A percentile compares a stretch with the other conserved stretches of the same genome.
These are phyloP conservation scores for Sinocyclocheilus anshuiensis DNA, from an alignment of 2,113 vertebrate species.

Conservation along the genomic window DNA sequence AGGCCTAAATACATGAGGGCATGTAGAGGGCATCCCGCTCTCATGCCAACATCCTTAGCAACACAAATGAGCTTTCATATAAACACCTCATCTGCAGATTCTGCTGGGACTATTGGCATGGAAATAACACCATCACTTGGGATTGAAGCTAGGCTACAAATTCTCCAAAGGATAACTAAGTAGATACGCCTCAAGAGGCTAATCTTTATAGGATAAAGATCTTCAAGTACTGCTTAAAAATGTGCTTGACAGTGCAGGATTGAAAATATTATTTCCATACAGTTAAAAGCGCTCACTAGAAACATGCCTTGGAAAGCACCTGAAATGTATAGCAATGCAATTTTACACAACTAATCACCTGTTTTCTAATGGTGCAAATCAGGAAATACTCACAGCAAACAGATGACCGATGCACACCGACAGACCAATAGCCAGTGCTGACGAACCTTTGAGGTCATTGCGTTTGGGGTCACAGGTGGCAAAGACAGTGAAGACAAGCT, in stretches of 20 bases:
- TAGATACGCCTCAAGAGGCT: slow-evolving; percentile 19
- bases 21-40: slow-evolving; percentile 3
- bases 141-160: slow-evolving; percentile 31
- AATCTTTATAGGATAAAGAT: slow-evolving; percentile 14
- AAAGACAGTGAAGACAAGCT: slow-evolving; percentile 95
- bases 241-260: background rate
- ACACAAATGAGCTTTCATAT: slow-evolving; percentile 31
- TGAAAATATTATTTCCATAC: background rate
- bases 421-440: slow-evolving; percentile 89
- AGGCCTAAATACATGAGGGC: background rate
- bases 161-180: slow-evolving; percentile 29
- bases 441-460: slow-evolving; percentile 86
- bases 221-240: slow-evolving; percentile 4
- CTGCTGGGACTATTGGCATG: slow-evolving; percentile 34
- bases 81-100: slow-evolving; percentile 14
- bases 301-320: background rate
- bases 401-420: slow-evolving; percentile 93
- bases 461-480: slow-evolving; percentile 95
- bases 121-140: slow-evolving; percentile 46
- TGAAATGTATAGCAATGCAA: background rate
- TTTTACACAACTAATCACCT: too few species aligned
- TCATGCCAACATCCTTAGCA: slow-evolving; percentile 44
- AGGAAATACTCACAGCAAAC: slow-evolving; percentile 87
- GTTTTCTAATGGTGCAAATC: too few species aligned
- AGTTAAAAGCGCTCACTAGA: background rate